Conservation (phyloP, 2,797 vertebrate species). For the Mionectes olivaceus region DNA sequence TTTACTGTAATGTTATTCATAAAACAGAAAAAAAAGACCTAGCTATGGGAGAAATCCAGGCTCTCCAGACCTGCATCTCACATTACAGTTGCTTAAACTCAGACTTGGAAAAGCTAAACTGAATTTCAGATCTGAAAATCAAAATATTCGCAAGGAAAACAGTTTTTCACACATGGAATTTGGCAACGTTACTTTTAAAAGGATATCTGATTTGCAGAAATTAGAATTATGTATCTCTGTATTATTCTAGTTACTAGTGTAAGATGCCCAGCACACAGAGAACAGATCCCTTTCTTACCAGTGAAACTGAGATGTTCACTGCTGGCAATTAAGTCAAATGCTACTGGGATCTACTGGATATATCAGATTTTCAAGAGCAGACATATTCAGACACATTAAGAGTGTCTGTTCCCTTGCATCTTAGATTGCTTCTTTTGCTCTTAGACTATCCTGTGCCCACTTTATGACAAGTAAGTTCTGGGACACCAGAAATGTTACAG, state of each 20-base stretch:
- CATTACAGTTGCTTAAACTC: not conserved
- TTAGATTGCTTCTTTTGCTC: not conserved
- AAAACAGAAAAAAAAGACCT: conserved; percentile 18
- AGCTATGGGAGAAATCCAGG: not conserved
- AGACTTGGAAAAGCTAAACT: not conserved
- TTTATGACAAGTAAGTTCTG: not conserved
- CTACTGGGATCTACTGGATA: not conserved
- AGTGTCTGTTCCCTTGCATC: not conserved
- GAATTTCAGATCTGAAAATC: not conserved
- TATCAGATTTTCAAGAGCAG: not conserved
- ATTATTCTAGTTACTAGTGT: not conserved
- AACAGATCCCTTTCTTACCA: not conserved
- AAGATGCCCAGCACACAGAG: not conserved
- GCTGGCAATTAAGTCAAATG: not conserved
- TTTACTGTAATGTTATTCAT: not conserved
- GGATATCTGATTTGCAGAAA: not conserved
- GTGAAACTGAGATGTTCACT: not conserved
- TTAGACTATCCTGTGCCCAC: not conserved
- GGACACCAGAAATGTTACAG: not conserved
- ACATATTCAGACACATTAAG: not conserved
- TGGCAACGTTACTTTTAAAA: not conserved
- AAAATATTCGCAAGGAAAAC: not conserved
- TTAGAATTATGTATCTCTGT: not conserved
- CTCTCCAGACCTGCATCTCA: not conserved
- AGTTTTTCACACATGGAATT: not conserved